These are phyloP conservation scores for Enteromius trimaculatus DNA, from an alignment of 2,797 vertebrate genomes.

Conservation along the genomic window DNA sequence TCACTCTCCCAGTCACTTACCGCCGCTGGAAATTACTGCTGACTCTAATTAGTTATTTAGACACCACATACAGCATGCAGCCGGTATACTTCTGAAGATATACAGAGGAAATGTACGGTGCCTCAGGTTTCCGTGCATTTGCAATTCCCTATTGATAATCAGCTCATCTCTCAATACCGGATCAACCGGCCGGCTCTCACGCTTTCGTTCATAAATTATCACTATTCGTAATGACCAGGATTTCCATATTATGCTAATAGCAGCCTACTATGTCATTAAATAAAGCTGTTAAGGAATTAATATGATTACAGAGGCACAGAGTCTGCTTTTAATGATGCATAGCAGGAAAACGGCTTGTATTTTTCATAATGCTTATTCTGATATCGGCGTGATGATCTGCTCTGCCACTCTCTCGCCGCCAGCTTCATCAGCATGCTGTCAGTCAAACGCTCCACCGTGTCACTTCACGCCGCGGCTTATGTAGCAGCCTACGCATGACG, in stretches of 20 bases:
- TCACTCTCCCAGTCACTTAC: constrained; percentile 51
- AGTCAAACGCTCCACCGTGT: constrained; percentile 46
- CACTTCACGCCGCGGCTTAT: constrained; percentile 24
- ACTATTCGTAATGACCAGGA: constrained; percentile 75
- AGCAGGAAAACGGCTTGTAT: constrained; percentile 64
- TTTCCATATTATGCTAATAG: constrained; percentile 84
- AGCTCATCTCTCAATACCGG: constrained; percentile 64
- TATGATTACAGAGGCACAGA: constrained; percentile 71
- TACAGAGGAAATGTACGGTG: constrained; percentile 2
- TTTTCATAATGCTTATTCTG: constrained; percentile 56
- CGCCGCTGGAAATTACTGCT: constrained; percentile 49
- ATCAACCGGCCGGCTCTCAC: constrained; percentile 60
- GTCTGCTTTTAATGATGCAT: constrained; percentile 76
- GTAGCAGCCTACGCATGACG: constrained; percentile 17
- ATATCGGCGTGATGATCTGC: constrained; percentile 71
- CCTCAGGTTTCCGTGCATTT: constrained; percentile 43
- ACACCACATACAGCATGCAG: constrained; percentile 3
- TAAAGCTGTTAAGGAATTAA: constrained; percentile 83
- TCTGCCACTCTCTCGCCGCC: constrained; percentile 40
- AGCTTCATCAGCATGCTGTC: constrained; percentile 59
- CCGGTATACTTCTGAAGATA: constrained; percentile 20
- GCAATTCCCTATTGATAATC: constrained; percentile 67
- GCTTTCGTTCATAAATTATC: constrained; percentile 77
- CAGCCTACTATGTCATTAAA: constrained; percentile 84
- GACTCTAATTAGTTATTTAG: constrained; percentile 60